These are phyloP conservation scores for Agriopis aurantiaria DNA, from an alignment of 2,888 invertebrate species.

Conservation along the genomic window DNA sequence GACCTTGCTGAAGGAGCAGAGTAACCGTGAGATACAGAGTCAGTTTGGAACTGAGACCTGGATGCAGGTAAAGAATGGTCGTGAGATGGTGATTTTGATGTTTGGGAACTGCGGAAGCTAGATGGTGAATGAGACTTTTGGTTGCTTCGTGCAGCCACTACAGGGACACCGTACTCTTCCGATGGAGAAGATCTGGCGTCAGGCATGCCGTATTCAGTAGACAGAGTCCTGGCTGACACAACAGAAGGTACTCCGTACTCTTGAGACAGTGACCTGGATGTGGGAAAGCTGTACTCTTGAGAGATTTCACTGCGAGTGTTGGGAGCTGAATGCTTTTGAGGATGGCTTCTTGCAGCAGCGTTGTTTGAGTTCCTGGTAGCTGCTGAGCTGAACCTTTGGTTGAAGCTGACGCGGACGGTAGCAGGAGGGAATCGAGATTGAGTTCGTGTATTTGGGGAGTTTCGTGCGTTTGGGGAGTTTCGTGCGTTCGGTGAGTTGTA, in stretches of 20 bases:
- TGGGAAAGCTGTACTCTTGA: constrained; percentile 39
- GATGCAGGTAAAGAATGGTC: neutral
- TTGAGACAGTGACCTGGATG: constrained; percentile 37
- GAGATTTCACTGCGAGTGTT: constrained; percentile 26
- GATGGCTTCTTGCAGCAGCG: constrained; percentile 17
- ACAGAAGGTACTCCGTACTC: constrained; percentile 42
- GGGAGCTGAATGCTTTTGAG: constrained; percentile 10
- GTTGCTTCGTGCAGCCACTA: constrained; percentile 32
- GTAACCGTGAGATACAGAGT: constrained; percentile 5
- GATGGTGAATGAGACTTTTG: neutral
- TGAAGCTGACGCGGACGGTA: constrained; percentile 31
- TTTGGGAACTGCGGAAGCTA: constrained; percentile 6
- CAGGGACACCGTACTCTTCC: constrained; percentile 62
- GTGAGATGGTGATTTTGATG: constrained; percentile 1
- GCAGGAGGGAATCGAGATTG: constrained; percentile 23
- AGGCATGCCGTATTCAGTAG: constrained; percentile 35
- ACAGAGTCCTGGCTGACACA: constrained; percentile 31
- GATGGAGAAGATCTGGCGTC: constrained; percentile 43
- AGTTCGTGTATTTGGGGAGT: constrained; percentile 4
- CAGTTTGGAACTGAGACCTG: constrained; percentile 1
- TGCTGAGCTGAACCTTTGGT: constrained; percentile 29
- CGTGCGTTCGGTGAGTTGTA: constrained; percentile 18
- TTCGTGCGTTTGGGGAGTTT: constrained; percentile 6
- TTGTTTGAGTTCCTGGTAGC: constrained; percentile 15
- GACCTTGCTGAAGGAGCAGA: constrained; percentile 3